Evolutionary conservation across 2,113 vertebrate species (phyloP).

Genomic region (Rhea americana): DNA sequence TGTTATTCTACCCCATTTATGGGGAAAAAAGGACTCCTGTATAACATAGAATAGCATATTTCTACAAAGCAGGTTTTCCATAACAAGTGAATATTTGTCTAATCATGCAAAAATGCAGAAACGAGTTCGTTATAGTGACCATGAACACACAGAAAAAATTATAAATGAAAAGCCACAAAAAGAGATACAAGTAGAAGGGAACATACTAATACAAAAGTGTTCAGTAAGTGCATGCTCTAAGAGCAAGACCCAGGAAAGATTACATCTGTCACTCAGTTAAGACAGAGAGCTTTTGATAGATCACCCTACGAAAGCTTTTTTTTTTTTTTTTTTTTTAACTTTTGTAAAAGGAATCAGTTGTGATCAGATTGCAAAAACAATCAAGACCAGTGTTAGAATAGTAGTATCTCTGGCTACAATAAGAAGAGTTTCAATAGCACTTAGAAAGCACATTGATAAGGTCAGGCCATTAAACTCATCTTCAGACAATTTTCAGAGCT

Average conservation of each 20-base stretch:
- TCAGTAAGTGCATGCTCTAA: constrained; percentile 18
- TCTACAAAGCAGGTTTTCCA: background rate
- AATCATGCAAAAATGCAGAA: background rate
- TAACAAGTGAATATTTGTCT: background rate
- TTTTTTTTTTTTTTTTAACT: constrained; percentile 21
- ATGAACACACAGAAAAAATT: background rate
- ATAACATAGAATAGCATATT: background rate
- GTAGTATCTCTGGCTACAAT: background rate
- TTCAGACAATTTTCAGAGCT: background rate
- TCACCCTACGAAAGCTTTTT: constrained; percentile 41
- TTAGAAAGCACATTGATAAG: background rate
- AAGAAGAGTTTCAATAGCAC: background rate
- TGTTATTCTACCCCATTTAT: background rate
- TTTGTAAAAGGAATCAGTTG: background rate
- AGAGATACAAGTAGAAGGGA: background rate
- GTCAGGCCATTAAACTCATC: background rate
- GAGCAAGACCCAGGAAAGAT: constrained; percentile 35
- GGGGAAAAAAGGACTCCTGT: background rate
- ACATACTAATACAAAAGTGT: background rate
- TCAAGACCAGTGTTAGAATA: constrained; percentile 8
- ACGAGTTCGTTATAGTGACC: background rate
- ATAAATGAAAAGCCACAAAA: background rate
- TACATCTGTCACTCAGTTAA: constrained; percentile 44
- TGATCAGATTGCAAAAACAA: constrained; percentile 54
- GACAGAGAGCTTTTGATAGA: constrained; percentile 37